These are phyloP conservation scores for Monopis laevigella DNA, from an alignment of 2,888 invertebrate species.

Conservation along the genomic window DNA sequence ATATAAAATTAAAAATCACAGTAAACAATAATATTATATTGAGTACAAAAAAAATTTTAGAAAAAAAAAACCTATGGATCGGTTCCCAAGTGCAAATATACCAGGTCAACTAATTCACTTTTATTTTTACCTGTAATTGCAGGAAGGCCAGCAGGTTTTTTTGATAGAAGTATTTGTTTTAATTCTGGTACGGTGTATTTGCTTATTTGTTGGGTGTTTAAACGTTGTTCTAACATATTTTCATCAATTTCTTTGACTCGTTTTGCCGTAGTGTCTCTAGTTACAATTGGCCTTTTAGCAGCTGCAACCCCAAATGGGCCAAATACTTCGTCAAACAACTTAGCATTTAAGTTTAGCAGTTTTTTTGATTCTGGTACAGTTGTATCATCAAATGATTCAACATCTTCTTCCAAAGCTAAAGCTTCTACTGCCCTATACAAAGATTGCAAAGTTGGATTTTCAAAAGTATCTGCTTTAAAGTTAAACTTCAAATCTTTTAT, in stretches of 20 bases:
- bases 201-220: conserved; percentile 30
- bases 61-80: no score
- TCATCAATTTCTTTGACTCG: conserved; percentile 33
- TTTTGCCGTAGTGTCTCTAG: conserved; percentile 22
- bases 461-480: conserved; percentile 71
- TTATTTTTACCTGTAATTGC: conserved; percentile 44
- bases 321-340: conserved; percentile 49
- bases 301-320: conserved; percentile 40
- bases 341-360: conserved; percentile 38
- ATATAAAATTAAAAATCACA: no score
- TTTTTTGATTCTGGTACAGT: conserved; percentile 40
- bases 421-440: conserved; percentile 73
- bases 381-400: conserved; percentile 63
- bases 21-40: no score
- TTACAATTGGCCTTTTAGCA: conserved; percentile 30
- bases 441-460: conserved; percentile 73
- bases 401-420: conserved; percentile 68
- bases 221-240: conserved; percentile 29
- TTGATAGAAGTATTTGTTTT: conserved; percentile 37
- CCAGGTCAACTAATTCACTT: conserved; percentile 40
- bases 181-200: conserved; percentile 42
- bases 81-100: no score
- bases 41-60: no score
- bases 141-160: conserved; percentile 31
- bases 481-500: conserved; percentile 66